Conservation (phyloP, 2,797 vertebrate genomes). For the Alfaro cultratus region DNA sequence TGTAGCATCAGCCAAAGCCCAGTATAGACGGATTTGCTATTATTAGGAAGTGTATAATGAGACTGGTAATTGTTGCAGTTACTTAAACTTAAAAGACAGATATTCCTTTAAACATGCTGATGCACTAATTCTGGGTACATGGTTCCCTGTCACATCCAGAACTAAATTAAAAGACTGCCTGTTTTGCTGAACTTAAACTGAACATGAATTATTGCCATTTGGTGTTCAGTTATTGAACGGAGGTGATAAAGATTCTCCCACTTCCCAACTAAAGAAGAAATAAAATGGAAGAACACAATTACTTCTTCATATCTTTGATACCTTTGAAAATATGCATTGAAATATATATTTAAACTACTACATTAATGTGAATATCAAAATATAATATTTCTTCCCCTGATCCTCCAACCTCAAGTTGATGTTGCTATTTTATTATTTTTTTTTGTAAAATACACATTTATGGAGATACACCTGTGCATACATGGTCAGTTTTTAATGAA, state of each 20-base stretch:
- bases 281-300: neutral
- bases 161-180: conserved; percentile 1
- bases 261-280: neutral
- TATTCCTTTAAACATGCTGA: conserved; percentile 20
- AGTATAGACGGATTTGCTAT: neutral
- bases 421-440: neutral
- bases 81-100: conserved; percentile 8
- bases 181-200: conserved; percentile 25
- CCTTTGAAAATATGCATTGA: neutral
- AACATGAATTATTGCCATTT: conserved; percentile 35
- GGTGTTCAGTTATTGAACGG: conserved; percentile 41
- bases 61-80: neutral
- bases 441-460: neutral
- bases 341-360: neutral
- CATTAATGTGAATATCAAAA: neutral
- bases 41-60: neutral
- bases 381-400: neutral
- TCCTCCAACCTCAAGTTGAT: neutral
- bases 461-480: neutral
- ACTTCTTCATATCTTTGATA: neutral
- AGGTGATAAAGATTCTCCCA: conserved; percentile 13
- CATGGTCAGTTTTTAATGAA: neutral
- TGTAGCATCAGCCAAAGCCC: neutral
- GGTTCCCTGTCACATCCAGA: conserved; percentile 22
- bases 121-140: conserved; percentile 4